Percentiles rank a stretch among this genome's conserved stretches.
Evolutionary conservation across 2,888 invertebrate genomes (phyloP).

Genomic region (Dasypolia templi): DNA sequence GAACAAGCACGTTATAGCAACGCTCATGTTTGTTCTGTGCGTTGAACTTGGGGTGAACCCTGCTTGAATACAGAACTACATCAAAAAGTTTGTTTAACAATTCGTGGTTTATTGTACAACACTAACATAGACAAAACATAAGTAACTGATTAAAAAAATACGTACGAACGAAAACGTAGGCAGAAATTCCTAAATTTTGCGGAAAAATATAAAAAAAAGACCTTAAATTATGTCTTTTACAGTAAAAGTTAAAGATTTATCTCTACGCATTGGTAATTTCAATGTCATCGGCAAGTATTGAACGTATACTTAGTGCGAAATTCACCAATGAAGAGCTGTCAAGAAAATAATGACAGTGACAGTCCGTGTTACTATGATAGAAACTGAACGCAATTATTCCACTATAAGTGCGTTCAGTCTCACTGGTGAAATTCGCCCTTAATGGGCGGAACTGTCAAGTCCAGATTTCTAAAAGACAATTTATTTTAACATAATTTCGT

Average conservation of each 20-base stretch:
- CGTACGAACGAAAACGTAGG: not conserved
- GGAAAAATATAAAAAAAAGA: too few species aligned
- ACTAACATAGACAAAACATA: not conserved
- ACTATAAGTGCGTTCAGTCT: too few species aligned
- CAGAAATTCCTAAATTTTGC: not conserved
- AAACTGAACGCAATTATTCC: too few species aligned
- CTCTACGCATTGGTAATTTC: not conserved
- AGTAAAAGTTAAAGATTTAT: not conserved
- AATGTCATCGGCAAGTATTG: not conserved
- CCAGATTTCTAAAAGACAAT: constrained; percentile 7
- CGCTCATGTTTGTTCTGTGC: not conserved
- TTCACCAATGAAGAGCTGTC: too few species aligned
- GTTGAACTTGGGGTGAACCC: not conserved
- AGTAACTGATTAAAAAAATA: not conserved
- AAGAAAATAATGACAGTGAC: too few species aligned
- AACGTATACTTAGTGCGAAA: too few species aligned
- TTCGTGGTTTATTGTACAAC: not conserved
- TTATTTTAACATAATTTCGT: constrained; percentile 14
- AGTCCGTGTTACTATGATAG: too few species aligned
- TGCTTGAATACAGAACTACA: not conserved
- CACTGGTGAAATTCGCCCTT: too few species aligned
- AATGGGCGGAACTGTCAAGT: constrained; percentile 11
- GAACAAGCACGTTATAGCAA: constrained; percentile 6
- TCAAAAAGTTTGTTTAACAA: not conserved
- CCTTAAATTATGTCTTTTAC: not conserved